Evolutionary conservation across 2,797 vertebrate genomes (phyloP).

Genomic region (Anguilla obscura): DNA sequence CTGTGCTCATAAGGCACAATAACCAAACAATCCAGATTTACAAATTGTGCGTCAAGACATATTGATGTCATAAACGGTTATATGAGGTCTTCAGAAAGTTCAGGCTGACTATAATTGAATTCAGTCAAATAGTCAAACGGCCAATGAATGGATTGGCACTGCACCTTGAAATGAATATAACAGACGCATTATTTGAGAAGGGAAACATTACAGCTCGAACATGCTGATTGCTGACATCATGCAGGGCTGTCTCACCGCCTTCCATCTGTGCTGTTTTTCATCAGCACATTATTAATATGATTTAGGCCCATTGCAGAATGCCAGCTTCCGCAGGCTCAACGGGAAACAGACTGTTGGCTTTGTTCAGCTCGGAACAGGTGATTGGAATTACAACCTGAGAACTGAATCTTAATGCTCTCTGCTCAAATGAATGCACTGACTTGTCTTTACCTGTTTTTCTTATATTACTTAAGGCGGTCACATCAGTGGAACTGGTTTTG

Average conservation of each 20-base stretch:
- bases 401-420: background rate
- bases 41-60: background rate
- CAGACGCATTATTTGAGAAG: conserved; percentile 20
- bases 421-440: conserved; percentile 12
- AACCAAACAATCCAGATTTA: background rate
- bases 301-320: conserved; percentile 57
- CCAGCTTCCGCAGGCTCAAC: conserved; percentile 36
- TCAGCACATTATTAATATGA: conserved; percentile 65
- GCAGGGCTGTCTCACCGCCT: conserved; percentile 47
- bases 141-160: conserved; percentile 1
- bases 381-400: conserved; percentile 3
- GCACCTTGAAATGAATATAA: conserved; percentile 22
- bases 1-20: background rate
- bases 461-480: conserved; percentile 8
- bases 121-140: background rate
- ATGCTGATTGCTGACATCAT: conserved; percentile 57
- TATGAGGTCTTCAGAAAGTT: background rate
- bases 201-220: conserved; percentile 31
- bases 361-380: conserved; percentile 56
- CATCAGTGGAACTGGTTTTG: conserved; percentile 6
- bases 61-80: background rate
- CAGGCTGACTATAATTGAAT: background rate
- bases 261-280: conserved; percentile 59
- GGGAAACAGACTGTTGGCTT: conserved; percentile 59
- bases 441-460: conserved; percentile 25